A percentile compares a stretch with the other conserved stretches of the same genome.
phyloP scores from a whole-genome alignment of 2,888 invertebrate species.

The Apodemia zela region DNA sequence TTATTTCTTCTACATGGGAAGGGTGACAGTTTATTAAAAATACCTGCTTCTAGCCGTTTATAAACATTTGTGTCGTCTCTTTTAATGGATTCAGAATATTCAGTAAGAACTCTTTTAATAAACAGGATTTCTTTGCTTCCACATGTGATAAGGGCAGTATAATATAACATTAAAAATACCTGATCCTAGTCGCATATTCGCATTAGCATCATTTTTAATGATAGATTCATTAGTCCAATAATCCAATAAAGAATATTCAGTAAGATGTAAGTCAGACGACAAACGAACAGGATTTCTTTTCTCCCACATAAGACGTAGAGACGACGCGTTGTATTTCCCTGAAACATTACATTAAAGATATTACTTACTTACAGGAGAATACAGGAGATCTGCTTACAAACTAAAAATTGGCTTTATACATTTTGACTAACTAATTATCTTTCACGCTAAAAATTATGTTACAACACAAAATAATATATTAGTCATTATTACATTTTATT shows the following conservation, averaged over 20 bases:
- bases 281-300: constrained; percentile 85
- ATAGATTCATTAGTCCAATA: constrained; percentile 86
- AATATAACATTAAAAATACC: constrained; percentile 57
- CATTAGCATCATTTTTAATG: constrained; percentile 83
- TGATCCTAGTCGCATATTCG: constrained; percentile 85
- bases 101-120: too few relatives aligned
- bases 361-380: too few relatives aligned
- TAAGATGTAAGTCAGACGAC: constrained; percentile 87
- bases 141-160: constrained; percentile 78
- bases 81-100: constrained; percentile 77
- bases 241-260: constrained; percentile 87
- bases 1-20: too few relatives aligned
- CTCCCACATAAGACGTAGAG: constrained; percentile 88
- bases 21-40: not conserved
- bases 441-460: too few relatives aligned
- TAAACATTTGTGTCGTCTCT: constrained; percentile 82
- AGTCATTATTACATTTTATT: too few relatives aligned
- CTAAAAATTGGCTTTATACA: too few relatives aligned
- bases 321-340: constrained; percentile 92
- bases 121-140: constrained; percentile 88
- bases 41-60: constrained; percentile 87
- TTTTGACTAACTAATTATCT: too few relatives aligned
- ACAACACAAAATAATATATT: too few relatives aligned
- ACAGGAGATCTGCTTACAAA: too few relatives aligned
- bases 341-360: constrained; percentile 40